Evolutionary conservation across 2,888 invertebrate genomes (phyloP).

Genomic region (Stenotaenia linearis): DNA sequence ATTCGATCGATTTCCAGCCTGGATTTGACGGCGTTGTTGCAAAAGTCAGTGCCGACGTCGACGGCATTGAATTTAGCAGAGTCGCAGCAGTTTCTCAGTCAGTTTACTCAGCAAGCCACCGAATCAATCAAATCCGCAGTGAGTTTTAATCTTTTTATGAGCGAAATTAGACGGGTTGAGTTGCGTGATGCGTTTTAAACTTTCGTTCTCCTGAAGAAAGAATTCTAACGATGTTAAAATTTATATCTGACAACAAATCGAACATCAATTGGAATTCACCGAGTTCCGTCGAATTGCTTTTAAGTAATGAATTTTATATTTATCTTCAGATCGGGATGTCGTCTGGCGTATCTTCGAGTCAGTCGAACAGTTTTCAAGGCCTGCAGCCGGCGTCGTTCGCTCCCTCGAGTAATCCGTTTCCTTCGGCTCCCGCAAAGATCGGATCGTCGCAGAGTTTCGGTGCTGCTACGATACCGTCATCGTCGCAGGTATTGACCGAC

Average conservation of each 20-base stretch:
- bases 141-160: conserved; percentile 39
- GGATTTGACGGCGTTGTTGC: conserved; percentile 41
- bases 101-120: conserved; percentile 45
- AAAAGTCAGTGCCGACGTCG: conserved; percentile 38
- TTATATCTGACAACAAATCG: neutral
- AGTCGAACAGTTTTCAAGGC: neutral
- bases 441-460: neutral
- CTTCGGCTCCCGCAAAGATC: neutral
- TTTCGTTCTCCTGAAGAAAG: neutral
- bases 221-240: neutral
- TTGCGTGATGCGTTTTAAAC: neutral
- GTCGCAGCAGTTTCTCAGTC: conserved; percentile 44
- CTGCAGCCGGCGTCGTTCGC: neutral
- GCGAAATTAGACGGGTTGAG: conserved; percentile 32
- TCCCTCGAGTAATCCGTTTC: neutral
- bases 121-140: conserved; percentile 55
- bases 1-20: conserved; percentile 34
- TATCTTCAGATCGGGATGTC: neutral
- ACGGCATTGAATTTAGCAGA: neutral
- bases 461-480: neutral
- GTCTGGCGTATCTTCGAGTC: neutral
- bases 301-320: neutral
- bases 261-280: neutral
- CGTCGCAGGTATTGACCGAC: neutral
- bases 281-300: no score